These are phyloP conservation scores for Chaetophractus vellerosus DNA, from an alignment of 2,797 vertebrate genomes.

Conservation along the genomic window DNA sequence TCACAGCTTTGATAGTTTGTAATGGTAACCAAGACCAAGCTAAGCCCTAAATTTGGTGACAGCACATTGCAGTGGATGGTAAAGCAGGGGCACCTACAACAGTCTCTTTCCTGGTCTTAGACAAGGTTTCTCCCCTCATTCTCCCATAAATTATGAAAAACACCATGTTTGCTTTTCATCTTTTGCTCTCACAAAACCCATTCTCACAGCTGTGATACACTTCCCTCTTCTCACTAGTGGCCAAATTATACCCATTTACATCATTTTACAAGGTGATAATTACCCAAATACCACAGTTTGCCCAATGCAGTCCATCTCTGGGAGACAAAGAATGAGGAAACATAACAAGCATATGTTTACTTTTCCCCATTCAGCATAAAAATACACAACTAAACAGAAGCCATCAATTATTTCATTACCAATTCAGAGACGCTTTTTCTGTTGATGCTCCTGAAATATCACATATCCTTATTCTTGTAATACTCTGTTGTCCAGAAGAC, in stretches of 20 bases:
- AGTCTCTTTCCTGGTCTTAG: neutral
- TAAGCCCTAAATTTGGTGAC: neutral
- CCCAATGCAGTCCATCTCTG: neutral
- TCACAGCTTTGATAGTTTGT: neutral
- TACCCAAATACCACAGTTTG: neutral
- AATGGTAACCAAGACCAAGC: neutral
- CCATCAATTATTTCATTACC: neutral
- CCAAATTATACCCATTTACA: too few species aligned
- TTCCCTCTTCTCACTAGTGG: neutral
- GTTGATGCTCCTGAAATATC: neutral
- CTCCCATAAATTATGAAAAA: neutral
- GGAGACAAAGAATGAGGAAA: neutral
- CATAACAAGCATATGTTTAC: neutral
- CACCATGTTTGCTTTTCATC: neutral
- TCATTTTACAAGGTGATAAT: neutral
- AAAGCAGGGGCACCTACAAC: neutral
- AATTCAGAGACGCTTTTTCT: conserved; percentile 7
- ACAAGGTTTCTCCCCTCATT: neutral
- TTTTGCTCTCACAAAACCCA: neutral
- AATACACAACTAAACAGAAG: neutral
- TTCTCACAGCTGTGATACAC: neutral
- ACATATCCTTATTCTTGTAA: neutral
- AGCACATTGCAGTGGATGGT: neutral
- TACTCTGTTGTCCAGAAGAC: neutral
- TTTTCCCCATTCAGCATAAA: neutral